Conservation (phyloP, 1,140 invertebrate species). For the Phymorhynchus buccinoides region DNA sequence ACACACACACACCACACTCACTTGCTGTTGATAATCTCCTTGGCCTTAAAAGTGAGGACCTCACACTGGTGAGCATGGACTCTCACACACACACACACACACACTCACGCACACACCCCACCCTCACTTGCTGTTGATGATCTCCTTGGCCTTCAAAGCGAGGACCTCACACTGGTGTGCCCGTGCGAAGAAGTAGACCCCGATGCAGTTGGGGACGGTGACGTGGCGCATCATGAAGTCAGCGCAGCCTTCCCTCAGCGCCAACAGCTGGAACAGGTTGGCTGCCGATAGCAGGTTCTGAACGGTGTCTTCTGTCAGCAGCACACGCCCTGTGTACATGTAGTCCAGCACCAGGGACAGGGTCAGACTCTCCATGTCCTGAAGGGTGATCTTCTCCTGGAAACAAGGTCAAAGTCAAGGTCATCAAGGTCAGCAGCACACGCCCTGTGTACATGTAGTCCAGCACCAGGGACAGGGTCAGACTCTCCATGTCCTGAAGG, state of each 20-base stretch:
- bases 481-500: slow-evolving; percentile 75
- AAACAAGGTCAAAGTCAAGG: too few relatives aligned
- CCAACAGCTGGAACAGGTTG: slow-evolving; percentile 76
- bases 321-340: slow-evolving; percentile 77
- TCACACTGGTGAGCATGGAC: too few relatives aligned
- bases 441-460: slow-evolving; percentile 77
- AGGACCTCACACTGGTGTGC: slow-evolving; percentile 68
- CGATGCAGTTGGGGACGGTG: slow-evolving; percentile 69
- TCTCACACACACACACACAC: too few relatives aligned
- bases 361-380: slow-evolving; percentile 76
- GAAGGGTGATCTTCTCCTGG: slow-evolving; percentile 74
- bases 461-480: slow-evolving; percentile 74
- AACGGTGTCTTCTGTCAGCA: slow-evolving; percentile 76
- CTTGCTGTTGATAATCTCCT: neutral
- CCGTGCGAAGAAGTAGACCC: slow-evolving; percentile 71
- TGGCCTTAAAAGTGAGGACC: too few relatives aligned
- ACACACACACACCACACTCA: slow-evolving; percentile 38
- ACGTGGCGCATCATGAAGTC: slow-evolving; percentile 72
- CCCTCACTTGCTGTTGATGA: slow-evolving; percentile 64
- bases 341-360: slow-evolving; percentile 76
- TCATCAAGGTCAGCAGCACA: slow-evolving; percentile 76
- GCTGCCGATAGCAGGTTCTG: slow-evolving; percentile 78
- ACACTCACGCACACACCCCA: too few relatives aligned
- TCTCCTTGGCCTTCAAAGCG: slow-evolving; percentile 68
- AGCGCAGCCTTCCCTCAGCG: slow-evolving; percentile 67